Conservation (phyloP, 2,113 vertebrate species). For the Elephas maximus region DNA sequence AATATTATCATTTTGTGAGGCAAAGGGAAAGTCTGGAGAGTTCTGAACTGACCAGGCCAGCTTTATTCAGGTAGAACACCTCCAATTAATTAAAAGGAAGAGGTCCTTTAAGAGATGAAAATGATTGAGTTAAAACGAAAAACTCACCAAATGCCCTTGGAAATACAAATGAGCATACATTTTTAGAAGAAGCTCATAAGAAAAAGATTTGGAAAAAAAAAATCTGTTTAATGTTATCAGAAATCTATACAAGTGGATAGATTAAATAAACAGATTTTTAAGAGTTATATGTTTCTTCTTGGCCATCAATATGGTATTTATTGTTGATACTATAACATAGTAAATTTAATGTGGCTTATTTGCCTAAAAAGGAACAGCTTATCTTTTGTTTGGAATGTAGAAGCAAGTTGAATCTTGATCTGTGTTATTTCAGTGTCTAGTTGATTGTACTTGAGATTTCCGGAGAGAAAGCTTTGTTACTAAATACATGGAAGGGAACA, state of each 20-base stretch:
- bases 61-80: background rate
- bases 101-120: background rate
- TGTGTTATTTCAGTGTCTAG: constrained; percentile 61
- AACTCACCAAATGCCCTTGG: constrained; percentile 1
- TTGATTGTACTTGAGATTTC: constrained; percentile 72
- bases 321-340: constrained; percentile 53
- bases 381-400: constrained; percentile 66
- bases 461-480: constrained; percentile 55
- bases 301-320: constrained; percentile 55
- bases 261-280: constrained; percentile 59
- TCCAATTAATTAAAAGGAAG: constrained; percentile 28
- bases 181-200: constrained; percentile 53
- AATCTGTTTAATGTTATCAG: constrained; percentile 40
- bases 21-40: background rate
- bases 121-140: background rate
- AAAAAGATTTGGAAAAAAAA: background rate
- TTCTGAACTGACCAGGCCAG: background rate
- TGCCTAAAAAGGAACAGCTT: constrained; percentile 69
- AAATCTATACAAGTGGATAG: constrained; percentile 53
- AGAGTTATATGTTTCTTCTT: constrained; percentile 46
- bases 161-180: background rate
- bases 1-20: constrained; percentile 31
- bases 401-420: constrained; percentile 46
- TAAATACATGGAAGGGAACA: constrained; percentile 35
- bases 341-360: constrained; percentile 66